Conservation (phyloP, 1,140 invertebrate species). For the Archegozetes longisetosus region DNA sequence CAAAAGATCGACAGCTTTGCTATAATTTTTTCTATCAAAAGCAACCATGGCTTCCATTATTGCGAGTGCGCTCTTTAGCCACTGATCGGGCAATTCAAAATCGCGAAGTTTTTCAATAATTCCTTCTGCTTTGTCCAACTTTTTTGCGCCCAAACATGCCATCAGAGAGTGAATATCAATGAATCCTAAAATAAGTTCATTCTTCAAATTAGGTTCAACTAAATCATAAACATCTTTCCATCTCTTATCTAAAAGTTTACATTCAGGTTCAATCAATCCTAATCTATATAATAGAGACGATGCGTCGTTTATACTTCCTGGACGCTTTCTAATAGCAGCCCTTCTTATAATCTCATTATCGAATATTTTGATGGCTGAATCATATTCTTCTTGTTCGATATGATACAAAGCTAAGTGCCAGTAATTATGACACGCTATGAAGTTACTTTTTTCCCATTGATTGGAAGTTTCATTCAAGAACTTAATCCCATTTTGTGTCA, state of each 20-base stretch:
- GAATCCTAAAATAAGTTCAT: conserved; percentile 38
- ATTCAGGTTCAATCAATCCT: conserved; percentile 29
- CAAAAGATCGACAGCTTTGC: conserved; percentile 28
- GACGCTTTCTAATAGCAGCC: conserved; percentile 25
- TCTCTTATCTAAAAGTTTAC: conserved; percentile 22
- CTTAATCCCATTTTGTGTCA: conserved; percentile 32
- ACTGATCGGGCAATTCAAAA: not conserved
- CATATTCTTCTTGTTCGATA: conserved; percentile 33
- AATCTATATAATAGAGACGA: conserved; percentile 35
- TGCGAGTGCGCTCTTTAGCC: conserved; percentile 2
- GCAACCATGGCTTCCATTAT: conserved; percentile 17
- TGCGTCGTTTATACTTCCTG: conserved; percentile 36
- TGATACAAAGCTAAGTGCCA: conserved; percentile 40
- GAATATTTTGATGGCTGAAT: conserved; percentile 33
- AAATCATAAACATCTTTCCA: conserved; percentile 31
- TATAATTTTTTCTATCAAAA: conserved; percentile 23
- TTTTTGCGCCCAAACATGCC: conserved; percentile 30
- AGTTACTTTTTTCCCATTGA: conserved; percentile 36
- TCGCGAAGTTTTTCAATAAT: conserved; percentile 1
- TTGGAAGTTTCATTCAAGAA: conserved; percentile 34
- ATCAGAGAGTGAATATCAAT: conserved; percentile 40
- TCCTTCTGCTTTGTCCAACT: conserved; percentile 16
- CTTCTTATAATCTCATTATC: conserved; percentile 27
- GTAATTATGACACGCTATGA: conserved; percentile 39
- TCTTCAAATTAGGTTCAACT: conserved; percentile 28